Evolutionary conservation across 2,797 vertebrate genomes (phyloP).

Genomic region (Morelia viridis): DNA sequence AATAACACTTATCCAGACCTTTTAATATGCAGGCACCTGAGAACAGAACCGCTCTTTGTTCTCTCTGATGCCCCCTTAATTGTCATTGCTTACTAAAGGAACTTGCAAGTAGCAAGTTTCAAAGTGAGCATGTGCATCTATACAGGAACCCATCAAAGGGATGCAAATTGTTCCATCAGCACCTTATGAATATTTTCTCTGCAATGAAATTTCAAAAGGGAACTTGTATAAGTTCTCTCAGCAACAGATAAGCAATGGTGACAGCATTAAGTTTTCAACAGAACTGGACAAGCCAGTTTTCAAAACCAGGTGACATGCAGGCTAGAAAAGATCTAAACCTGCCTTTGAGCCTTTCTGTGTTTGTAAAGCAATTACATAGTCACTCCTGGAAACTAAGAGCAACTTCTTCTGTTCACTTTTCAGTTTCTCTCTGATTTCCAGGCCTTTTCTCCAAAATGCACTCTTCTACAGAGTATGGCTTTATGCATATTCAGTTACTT

Average conservation of each 20-base stretch:
- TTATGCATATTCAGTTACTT: background rate
- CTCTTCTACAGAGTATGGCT: background rate
- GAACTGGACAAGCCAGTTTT: background rate
- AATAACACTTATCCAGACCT: slow-evolving; percentile 32
- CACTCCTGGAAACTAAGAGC: too few species aligned
- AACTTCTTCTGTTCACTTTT: background rate
- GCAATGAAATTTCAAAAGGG: slow-evolving; percentile 14
- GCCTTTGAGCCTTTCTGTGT: too few species aligned
- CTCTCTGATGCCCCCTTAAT: slow-evolving; percentile 11
- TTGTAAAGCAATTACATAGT: background rate
- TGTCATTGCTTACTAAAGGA: slow-evolving; percentile 15
- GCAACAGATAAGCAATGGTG: background rate
- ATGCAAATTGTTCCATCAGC: slow-evolving; percentile 22
- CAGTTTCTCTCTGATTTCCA: background rate
- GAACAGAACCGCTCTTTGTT: slow-evolving; percentile 29
- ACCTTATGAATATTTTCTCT: background rate
- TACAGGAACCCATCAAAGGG: slow-evolving; percentile 2
- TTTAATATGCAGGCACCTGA: background rate
- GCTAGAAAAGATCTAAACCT: background rate
- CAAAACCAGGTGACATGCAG: background rate
- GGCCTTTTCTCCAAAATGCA: background rate
- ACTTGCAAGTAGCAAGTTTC: slow-evolving; percentile 21
- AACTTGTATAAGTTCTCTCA: slow-evolving; percentile 20
- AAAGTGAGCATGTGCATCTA: slow-evolving; percentile 13
- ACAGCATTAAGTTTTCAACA: background rate